phyloP scores from a whole-genome alignment of 2,888 invertebrate genomes.

The Epirrhoe tristata region DNA sequence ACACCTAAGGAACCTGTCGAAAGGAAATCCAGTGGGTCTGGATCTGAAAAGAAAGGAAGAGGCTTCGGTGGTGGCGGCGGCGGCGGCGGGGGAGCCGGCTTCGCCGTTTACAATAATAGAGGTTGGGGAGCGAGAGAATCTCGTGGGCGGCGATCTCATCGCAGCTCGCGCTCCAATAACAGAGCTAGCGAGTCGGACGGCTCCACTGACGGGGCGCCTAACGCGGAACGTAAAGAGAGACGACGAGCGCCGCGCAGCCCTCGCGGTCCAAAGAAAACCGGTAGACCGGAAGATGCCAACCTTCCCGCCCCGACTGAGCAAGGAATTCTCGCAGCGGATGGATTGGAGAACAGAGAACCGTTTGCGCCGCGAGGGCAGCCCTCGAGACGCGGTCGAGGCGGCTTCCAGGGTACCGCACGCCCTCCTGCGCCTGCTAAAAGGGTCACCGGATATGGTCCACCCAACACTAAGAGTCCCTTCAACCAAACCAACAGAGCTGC shows the following conservation, averaged over 20 bases:
- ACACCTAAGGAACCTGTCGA: conserved; percentile 80
- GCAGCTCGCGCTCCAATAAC: conserved; percentile 76
- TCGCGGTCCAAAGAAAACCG: conserved; percentile 86
- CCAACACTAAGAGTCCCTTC: conserved; percentile 92
- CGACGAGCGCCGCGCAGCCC: conserved; percentile 83
- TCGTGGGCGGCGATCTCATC: conserved; percentile 81
- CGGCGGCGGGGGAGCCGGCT: conserved; percentile 62
- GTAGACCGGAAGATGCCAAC: conserved; percentile 82
- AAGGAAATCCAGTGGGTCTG: conserved; percentile 77
- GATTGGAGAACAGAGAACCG: conserved; percentile 86
- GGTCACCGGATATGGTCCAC: conserved; percentile 92
- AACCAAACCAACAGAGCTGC: conserved; percentile 78
- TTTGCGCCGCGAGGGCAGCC: conserved; percentile 96
- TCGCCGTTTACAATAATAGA: conserved; percentile 78
- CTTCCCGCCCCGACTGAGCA: conserved; percentile 57
- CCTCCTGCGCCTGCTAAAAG: conserved; percentile 85
- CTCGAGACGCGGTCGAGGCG: conserved; percentile 93
- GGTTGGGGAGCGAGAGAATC: conserved; percentile 80
- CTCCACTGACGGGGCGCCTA: conserved; percentile 89
- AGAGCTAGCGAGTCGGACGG: conserved; percentile 90
- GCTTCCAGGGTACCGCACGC: conserved; percentile 75
- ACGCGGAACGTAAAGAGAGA: conserved; percentile 80
- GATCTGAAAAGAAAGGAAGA: conserved; percentile 82
- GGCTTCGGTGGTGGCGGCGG: conserved; percentile 69
- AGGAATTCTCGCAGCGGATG: conserved; percentile 54